phyloP scores from a whole-genome alignment of 2,888 invertebrate genomes.

The Eutolmus rufibarbis region DNA sequence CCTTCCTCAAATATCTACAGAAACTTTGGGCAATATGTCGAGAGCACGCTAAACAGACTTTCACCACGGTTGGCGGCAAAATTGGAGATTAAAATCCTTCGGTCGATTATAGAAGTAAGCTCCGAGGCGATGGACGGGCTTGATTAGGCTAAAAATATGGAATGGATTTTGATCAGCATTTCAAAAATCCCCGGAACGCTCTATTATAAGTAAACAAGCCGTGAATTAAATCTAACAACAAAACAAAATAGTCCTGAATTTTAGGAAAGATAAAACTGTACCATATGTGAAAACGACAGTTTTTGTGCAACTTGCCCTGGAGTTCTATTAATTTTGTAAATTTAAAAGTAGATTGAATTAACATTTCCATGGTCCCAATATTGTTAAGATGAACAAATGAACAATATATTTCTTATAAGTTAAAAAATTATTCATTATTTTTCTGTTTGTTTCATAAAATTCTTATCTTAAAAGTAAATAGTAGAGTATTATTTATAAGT shows the following conservation, averaged over 20 bases:
- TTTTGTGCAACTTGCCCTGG: not conserved
- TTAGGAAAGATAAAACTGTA: not conserved
- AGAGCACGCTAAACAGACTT: constrained; percentile 60
- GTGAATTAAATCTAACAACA: not conserved
- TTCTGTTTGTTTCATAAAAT: not conserved
- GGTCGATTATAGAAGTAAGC: constrained; percentile 60
- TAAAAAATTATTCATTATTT: not conserved
- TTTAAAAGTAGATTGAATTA: no score
- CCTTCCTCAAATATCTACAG: constrained; percentile 56
- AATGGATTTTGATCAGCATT: not conserved
- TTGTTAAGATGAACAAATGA: no score
- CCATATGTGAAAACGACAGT: not conserved
- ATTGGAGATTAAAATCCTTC: constrained; percentile 58
- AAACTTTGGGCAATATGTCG: constrained; percentile 59
- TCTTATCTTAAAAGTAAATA: not conserved
- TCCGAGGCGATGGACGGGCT: constrained; percentile 50
- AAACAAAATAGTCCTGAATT: not conserved
- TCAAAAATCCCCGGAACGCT: not conserved
- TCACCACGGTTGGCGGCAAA: constrained; percentile 56
- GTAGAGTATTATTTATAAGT: not conserved
- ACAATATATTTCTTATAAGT: no score
- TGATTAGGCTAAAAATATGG: not conserved
- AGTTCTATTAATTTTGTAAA: no score
- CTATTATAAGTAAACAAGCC: not conserved
- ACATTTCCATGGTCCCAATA: no score